A percentile compares a stretch with the other conserved stretches of the same genome.
phyloP scores from a whole-genome alignment of 2,113 vertebrate genomes.

The Noturus placidus region DNA sequence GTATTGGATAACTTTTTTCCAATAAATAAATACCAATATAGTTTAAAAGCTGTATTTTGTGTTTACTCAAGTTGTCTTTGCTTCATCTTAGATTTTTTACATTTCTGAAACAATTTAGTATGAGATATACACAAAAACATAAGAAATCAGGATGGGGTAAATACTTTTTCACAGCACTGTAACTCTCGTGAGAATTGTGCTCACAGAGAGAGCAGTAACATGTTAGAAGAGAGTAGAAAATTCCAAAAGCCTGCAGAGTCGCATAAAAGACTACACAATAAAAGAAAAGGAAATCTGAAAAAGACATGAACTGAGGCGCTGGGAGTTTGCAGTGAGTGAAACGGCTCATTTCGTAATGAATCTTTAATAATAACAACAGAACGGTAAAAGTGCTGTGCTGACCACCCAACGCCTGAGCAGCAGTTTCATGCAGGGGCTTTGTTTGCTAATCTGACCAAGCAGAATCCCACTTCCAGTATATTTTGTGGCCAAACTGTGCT shows the following conservation, averaged over 20 bases:
- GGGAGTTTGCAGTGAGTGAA: neutral
- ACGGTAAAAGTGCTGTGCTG: conserved; percentile 41
- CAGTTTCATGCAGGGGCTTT: conserved; percentile 61
- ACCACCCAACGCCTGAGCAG: conserved; percentile 62
- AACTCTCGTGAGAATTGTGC: neutral
- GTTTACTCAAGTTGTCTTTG: too few relatives aligned
- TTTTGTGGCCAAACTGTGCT: conserved; percentile 66
- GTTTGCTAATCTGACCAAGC: conserved; percentile 68
- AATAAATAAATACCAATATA: too few relatives aligned
- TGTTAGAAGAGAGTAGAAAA: neutral
- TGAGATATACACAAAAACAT: too few relatives aligned
- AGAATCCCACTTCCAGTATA: conserved; percentile 61
- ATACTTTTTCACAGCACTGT: too few relatives aligned
- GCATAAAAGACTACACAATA: neutral
- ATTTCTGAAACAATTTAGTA: too few relatives aligned
- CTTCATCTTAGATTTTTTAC: too few relatives aligned
- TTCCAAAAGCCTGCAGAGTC: neutral
- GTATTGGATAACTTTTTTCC: too few relatives aligned
- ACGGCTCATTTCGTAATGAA: conserved; percentile 26
- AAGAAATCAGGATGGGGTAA: too few relatives aligned
- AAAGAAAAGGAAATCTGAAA: neutral
- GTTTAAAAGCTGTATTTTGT: too few relatives aligned
- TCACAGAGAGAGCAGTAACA: neutral
- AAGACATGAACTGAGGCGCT: neutral
- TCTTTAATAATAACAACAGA: conserved; percentile 41